Conservation (phyloP, 2,113 vertebrate species). For the Strix uralensis region DNA sequence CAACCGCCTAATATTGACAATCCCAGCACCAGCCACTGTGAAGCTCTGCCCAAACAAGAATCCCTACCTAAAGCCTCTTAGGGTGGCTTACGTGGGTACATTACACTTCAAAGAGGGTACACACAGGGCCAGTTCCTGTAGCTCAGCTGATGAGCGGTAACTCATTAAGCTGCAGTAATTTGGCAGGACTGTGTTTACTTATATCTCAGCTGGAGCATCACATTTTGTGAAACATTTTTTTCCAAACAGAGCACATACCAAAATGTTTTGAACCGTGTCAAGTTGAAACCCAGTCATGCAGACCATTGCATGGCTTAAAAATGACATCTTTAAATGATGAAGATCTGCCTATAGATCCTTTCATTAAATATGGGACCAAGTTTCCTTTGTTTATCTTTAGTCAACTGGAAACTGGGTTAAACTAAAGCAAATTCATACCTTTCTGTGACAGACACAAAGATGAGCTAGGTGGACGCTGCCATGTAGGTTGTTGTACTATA, state of each 20-base stretch:
- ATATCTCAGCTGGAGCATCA: background rate
- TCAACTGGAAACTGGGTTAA: background rate
- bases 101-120: background rate
- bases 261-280: background rate
- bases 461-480: rapidly evolving
- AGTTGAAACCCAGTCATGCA: background rate
- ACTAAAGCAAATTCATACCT: background rate
- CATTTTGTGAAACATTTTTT: background rate
- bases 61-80: background rate
- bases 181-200: background rate
- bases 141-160: background rate
- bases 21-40: constrained; percentile 13
- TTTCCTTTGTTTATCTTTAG: background rate
- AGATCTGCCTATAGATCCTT: background rate
- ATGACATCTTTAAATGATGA: background rate
- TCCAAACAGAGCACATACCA: background rate
- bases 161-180: constrained; percentile 21
- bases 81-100: background rate
- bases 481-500: background rate
- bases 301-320: background rate
- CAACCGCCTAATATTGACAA: constrained; percentile 8
- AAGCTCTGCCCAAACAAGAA: constrained; percentile 17
- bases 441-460: background rate
- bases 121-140: background rate
- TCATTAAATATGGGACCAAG: background rate